Conservation (phyloP, 2,888 invertebrate species). For the Gymnosoma rotundatum region DNA sequence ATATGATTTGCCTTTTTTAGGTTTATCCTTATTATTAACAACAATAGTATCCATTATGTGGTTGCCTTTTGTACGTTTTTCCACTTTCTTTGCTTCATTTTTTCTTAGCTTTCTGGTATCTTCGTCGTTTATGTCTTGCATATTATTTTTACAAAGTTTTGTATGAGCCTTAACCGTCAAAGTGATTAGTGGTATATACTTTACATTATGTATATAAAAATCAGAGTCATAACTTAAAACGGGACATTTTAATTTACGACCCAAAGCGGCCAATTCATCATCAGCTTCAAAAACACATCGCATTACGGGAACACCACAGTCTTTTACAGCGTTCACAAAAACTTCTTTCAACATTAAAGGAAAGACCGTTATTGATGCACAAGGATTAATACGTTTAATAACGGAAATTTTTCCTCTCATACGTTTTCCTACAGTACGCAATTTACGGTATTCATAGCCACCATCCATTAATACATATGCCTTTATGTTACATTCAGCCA, state of each 20-base stretch:
- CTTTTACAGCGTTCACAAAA: slow-evolving; percentile 87
- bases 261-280: slow-evolving; percentile 91
- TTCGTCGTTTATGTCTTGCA: slow-evolving; percentile 26
- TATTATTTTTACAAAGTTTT: slow-evolving; percentile 70
- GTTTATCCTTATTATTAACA: slow-evolving; percentile 70
- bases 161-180: slow-evolving; percentile 83
- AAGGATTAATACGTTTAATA: slow-evolving; percentile 84
- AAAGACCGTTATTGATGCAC: slow-evolving; percentile 85
- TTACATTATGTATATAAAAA: slow-evolving; percentile 93
- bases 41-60: slow-evolving; percentile 75
- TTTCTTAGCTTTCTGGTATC: slow-evolving; percentile 72
- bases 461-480: slow-evolving; percentile 92
- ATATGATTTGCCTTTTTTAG: slow-evolving; percentile 73
- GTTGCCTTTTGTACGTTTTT: slow-evolving; percentile 77
- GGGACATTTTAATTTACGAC: slow-evolving; percentile 90
- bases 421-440: slow-evolving; percentile 86
- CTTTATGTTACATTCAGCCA: slow-evolving; percentile 87
- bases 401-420: slow-evolving; percentile 85
- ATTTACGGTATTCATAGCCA: slow-evolving; percentile 88
- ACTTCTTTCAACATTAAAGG: slow-evolving; percentile 89
- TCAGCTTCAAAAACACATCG: slow-evolving; percentile 95
- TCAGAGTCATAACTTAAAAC: slow-evolving; percentile 97
- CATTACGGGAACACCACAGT: slow-evolving; percentile 86
- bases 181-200: slow-evolving; percentile 90
- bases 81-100: slow-evolving; percentile 77